A percentile compares a stretch with the other conserved stretches of the same genome.
phyloP scores from a whole-genome alignment of 37 sponge, comb jelly and placozoan genomes.

The Aplysina aerophoba region DNA sequence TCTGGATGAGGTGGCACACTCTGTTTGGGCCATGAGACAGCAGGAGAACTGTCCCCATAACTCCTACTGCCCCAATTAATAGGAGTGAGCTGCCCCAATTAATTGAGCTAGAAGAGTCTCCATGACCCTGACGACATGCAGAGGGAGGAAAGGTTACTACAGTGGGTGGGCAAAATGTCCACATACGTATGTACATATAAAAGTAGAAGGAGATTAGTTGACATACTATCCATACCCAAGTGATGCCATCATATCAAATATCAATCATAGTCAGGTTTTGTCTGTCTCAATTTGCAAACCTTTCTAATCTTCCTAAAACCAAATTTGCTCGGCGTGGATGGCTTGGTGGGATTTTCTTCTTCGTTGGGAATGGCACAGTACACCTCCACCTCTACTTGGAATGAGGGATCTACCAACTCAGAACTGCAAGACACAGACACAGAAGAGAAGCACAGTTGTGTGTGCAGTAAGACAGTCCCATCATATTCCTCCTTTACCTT shows the following conservation, averaged over 20 bases:
- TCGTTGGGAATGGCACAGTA: conserved; percentile 77
- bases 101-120: neutral
- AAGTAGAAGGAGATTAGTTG: too few relatives aligned
- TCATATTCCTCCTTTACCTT: too few relatives aligned
- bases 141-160: too few relatives aligned
- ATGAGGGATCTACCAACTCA: conserved; percentile 66
- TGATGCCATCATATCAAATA: too few relatives aligned
- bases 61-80: conserved; percentile 72
- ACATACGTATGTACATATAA: too few relatives aligned
- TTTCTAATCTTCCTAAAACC: conserved; percentile 74
- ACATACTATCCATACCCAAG: too few relatives aligned
- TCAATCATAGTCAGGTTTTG: too few relatives aligned
- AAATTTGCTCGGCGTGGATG: conserved; percentile 75
- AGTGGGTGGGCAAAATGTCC: too few relatives aligned
- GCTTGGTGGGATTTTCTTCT: conserved; percentile 31
- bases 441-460: neutral
- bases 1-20: conserved; percentile 63
- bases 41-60: conserved; percentile 95
- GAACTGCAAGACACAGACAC: conserved; percentile 55
- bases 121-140: neutral
- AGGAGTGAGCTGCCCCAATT: conserved; percentile 39
- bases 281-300: conserved; percentile 17
- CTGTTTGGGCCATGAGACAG: conserved; percentile 80
- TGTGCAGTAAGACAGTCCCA: too few relatives aligned
- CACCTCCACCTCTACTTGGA: conserved; percentile 82